A percentile compares a stretch with the other conserved stretches of the same genome.
Evolutionary conservation across 2,113 vertebrate genomes (phyloP).

Genomic region (Tor tambroides): DNA sequence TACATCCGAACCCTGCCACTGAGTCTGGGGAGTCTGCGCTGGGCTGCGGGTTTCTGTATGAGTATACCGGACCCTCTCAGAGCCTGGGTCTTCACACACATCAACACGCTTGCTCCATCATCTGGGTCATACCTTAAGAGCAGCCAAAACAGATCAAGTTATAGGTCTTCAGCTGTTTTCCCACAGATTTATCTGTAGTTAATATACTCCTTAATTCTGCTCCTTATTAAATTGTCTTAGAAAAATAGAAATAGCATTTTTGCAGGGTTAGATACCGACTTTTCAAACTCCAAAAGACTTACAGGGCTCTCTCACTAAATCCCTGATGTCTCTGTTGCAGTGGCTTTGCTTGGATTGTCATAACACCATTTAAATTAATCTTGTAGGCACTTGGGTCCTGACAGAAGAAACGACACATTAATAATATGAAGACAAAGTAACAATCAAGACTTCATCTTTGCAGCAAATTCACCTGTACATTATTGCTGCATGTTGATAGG

Average conservation of each 20-base stretch:
- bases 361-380: slow-evolving; percentile 83
- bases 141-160: slow-evolving; percentile 11
- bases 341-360: slow-evolving; percentile 86
- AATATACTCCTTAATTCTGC: background rate
- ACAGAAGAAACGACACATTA: slow-evolving; percentile 53
- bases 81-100: slow-evolving; percentile 56
- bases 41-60: slow-evolving; percentile 67
- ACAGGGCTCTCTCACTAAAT: slow-evolving; percentile 75
- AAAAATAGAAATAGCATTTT: slow-evolving; percentile 8
- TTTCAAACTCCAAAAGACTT: slow-evolving; percentile 59
- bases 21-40: slow-evolving; percentile 49
- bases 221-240: background rate
- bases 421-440: slow-evolving; percentile 56
- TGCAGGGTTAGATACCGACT: background rate
- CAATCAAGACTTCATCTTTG: slow-evolving; percentile 38
- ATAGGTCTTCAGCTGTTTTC: background rate
- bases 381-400: slow-evolving; percentile 73
- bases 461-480: slow-evolving; percentile 70
- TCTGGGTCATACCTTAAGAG: slow-evolving; percentile 75
- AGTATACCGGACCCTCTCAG: slow-evolving; percentile 57
- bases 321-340: slow-evolving; percentile 80
- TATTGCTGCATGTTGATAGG: slow-evolving; percentile 65
- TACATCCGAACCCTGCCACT: slow-evolving; percentile 62
- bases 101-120: slow-evolving; percentile 61
- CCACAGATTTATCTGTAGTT: background rate